phyloP scores from a whole-genome alignment of 2,797 vertebrate genomes.

The Falco novaeseelandiae region DNA sequence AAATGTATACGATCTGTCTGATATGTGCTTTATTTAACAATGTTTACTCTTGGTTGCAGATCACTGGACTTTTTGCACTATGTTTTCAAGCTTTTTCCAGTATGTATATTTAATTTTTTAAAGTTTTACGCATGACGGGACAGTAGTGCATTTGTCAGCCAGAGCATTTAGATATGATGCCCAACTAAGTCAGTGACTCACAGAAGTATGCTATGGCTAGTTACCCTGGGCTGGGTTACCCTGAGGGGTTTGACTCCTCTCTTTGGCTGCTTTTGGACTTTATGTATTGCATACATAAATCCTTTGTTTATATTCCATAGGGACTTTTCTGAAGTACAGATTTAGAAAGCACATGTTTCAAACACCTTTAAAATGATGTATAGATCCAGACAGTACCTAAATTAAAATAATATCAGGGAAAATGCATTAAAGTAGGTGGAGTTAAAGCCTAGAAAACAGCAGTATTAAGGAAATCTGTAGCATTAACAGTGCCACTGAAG shows the following conservation, averaged over 20 bases:
- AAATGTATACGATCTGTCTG: not conserved
- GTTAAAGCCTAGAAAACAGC: not conserved
- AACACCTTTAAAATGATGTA: not conserved
- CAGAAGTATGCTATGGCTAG: not conserved
- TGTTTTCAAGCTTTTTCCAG: slow-evolving; percentile 86
- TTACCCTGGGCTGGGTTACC: not conserved
- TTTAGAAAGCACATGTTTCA: not conserved
- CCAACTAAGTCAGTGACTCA: not conserved
- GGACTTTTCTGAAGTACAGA: not conserved
- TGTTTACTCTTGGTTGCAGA: slow-evolving; percentile 77
- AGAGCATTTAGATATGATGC: not conserved
- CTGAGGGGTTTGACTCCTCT: not conserved
- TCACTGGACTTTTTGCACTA: slow-evolving; percentile 88
- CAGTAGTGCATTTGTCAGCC: not conserved
- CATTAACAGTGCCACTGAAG: not conserved
- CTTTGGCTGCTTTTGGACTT: not conserved
- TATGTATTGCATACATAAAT: not conserved
- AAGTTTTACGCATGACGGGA: not conserved
- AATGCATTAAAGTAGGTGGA: not conserved
- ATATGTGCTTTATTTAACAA: not conserved
- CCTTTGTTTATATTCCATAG: not conserved
- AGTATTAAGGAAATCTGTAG: not conserved
- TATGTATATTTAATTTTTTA: slow-evolving; percentile 76
- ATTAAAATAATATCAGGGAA: not conserved
- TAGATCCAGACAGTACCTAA: not conserved